Conservation (phyloP, 2,113 vertebrate genomes). For the Oreochromis tanganicae region DNA sequence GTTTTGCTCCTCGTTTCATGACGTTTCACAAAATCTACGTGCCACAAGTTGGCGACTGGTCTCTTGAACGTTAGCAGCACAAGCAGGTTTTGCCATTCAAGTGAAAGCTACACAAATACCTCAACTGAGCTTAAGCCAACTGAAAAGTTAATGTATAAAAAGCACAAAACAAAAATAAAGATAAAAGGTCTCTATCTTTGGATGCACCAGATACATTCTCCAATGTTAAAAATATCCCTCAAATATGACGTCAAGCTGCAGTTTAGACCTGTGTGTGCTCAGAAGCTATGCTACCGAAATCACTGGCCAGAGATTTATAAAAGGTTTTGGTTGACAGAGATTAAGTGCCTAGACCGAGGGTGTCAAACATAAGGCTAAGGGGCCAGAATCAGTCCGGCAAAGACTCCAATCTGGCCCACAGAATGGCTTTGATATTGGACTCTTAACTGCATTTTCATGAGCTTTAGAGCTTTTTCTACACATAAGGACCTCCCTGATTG, state of each 20-base stretch:
- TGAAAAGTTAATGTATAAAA: background rate
- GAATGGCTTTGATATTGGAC: background rate
- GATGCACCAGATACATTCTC: conserved; percentile 30
- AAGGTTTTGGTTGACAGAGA: background rate
- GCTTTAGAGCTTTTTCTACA: background rate
- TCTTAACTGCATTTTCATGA: background rate
- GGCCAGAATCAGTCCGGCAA: background rate
- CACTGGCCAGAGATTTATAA: background rate
- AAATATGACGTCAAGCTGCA: background rate
- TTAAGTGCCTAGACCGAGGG: background rate
- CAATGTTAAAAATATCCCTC: background rate
- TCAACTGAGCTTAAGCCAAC: background rate
- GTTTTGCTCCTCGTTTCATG: background rate
- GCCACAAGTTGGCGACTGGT: background rate
- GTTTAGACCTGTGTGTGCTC: conserved; percentile 2
- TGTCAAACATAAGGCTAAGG: background rate
- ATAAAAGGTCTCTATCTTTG: conserved; percentile 22
- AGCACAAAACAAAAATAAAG: background rate
- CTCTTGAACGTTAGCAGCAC: background rate
- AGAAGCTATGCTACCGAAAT: background rate
- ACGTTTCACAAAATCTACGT: background rate
- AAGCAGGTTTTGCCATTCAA: background rate
- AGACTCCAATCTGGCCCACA: background rate
- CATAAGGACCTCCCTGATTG: background rate
- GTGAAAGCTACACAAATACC: background rate